These are phyloP conservation scores for Xanthia icteritia DNA, from an alignment of 2,888 invertebrate species.

Conservation along the genomic window DNA sequence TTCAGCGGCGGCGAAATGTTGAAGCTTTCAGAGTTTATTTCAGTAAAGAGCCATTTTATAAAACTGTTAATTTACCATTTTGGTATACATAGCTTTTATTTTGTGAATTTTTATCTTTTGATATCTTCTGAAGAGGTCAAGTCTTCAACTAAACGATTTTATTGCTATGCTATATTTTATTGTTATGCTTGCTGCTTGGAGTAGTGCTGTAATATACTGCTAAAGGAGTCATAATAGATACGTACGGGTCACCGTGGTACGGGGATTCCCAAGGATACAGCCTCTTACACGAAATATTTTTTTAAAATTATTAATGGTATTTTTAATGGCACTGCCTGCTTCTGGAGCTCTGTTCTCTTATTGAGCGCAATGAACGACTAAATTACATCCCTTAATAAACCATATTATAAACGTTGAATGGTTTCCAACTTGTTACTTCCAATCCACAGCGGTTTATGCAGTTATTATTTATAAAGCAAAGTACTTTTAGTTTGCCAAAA, in stretches of 20 bases:
- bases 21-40: slow-evolving; percentile 12
- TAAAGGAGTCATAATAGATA: background rate
- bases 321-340: background rate
- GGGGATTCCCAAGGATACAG: background rate
- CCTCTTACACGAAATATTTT: too few species aligned
- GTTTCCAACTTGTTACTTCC: slow-evolving; percentile 43
- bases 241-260: background rate
- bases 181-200: too few species aligned
- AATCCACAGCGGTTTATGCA: slow-evolving; percentile 33
- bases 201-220: background rate
- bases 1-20: slow-evolving; percentile 13
- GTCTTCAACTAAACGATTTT: background rate
- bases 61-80: slow-evolving; percentile 30
- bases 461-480: slow-evolving; percentile 35
- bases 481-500: slow-evolving; percentile 26
- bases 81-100: background rate
- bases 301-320: too few species aligned
- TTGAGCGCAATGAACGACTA: slow-evolving; percentile 12
- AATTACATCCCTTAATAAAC: slow-evolving; percentile 1
- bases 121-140: background rate
- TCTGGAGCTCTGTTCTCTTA: background rate
- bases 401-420: slow-evolving; percentile 23
- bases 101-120: background rate
- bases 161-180: too few species aligned
- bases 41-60: background rate